Base-by-base conservation (phyloP, 2,113 vertebrate species). In the Abramis brama region DNA sequence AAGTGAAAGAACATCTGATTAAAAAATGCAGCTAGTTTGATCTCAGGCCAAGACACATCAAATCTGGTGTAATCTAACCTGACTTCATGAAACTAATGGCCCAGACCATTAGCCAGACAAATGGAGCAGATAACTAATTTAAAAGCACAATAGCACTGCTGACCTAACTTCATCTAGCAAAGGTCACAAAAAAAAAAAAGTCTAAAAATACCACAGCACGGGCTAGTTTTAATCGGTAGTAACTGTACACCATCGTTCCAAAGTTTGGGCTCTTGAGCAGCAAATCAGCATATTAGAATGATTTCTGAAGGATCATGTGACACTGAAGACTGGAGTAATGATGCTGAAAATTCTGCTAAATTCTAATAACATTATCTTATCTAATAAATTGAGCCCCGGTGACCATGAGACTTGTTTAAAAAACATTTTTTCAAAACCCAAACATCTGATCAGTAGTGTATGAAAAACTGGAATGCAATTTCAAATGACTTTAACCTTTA, bases 61-160 rank as follows among this genome's bases (percentile, higher is more conserved):
- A 33, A 70, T 70, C 27, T 82, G 25, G 25, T 52, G 64, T 52
- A 82, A 82, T 70, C 25, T 70, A 11, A 70, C 62, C 47, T 12
- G 80, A 70, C 64, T 70, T 70, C 45, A 50, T 82, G 55, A 82
- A 82, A 70, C 79, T 55, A 70, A 82, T 55, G 45, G 64, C 64
- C 45, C 12, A 36, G 45, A 36, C 84, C n/a, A 80, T 89, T 83
- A 80, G 79, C 59, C 57, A 64, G 76, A 82, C 47, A 55, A 88
- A 82, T 82, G 80, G 30, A 2, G 45, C 45, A 82, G 64, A 82
- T 17, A 68, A 62, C 21, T 79, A 62, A 12, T 62, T 43, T 43
- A 36, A 62, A 79, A 79, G 57, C 55, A 79, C 78, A 62, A 36
- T 19, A 55, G 27, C 45, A 70, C 39, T 19, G 59, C 39, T 43